A percentile compares a stretch with the other conserved stretches of the same genome.
phyloP scores from a whole-genome alignment of 1,140 invertebrate genomes.

The Atta colombica region DNA sequence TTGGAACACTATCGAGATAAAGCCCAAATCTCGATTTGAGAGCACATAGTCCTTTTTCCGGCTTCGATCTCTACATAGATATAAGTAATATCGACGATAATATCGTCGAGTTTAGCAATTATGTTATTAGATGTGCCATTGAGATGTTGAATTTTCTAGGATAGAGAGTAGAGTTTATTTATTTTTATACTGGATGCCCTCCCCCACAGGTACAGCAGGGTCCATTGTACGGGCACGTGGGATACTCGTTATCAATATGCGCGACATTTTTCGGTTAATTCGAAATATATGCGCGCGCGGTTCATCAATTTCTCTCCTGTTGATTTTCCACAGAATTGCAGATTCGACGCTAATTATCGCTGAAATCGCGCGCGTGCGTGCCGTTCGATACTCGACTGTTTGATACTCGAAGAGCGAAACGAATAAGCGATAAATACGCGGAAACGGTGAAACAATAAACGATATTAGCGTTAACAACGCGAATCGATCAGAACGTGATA shows the following conservation, averaged over 20 bases:
- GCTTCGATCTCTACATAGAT: slow-evolving; percentile 1
- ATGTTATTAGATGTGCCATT: slow-evolving; percentile 62
- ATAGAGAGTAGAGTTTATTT: slow-evolving; percentile 79
- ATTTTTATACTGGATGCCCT: slow-evolving; percentile 77
- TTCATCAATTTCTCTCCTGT: slow-evolving; percentile 18
- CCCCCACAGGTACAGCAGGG: slow-evolving; percentile 17
- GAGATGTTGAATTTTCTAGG: slow-evolving; percentile 63
- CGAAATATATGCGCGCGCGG: slow-evolving; percentile 31
- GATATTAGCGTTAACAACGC: slow-evolving; percentile 31
- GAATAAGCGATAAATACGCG: slow-evolving; percentile 26
- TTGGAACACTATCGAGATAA: slow-evolving; percentile 33
- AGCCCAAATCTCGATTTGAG: slow-evolving; percentile 17
- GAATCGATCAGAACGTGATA: slow-evolving; percentile 11
- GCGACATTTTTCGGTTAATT: slow-evolving; percentile 43
- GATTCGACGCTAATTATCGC: slow-evolving; percentile 34
- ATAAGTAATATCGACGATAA: slow-evolving; percentile 30
- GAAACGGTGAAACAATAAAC: background rate
- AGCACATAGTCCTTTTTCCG: slow-evolving; percentile 23
- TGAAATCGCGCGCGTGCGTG: background rate
- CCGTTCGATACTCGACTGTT: background rate
- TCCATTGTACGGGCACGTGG: slow-evolving; percentile 18
- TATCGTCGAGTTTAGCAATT: slow-evolving; percentile 53
- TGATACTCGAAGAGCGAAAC: background rate
- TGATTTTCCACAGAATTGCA: slow-evolving; percentile 42
- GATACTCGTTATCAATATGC: slow-evolving; percentile 18